phyloP scores from a whole-genome alignment of 30 jellyfish, hydroid and myxozoan genomes.

The Aurelia sp. region DNA sequence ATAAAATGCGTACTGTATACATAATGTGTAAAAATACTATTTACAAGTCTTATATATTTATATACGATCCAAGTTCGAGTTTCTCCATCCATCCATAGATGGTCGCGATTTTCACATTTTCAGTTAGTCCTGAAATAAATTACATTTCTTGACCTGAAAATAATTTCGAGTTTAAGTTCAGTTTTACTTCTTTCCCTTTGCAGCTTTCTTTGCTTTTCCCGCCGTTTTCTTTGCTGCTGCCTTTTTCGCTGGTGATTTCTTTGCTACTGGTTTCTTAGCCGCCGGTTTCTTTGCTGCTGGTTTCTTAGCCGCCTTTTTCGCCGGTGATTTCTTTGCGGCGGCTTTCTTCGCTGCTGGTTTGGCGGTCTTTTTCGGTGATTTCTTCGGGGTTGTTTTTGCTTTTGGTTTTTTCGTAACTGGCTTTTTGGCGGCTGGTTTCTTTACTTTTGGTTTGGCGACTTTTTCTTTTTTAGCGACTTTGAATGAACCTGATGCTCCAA shows the following conservation, averaged over 20 bases:
- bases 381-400: slow-evolving; percentile 17
- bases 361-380: slow-evolving; percentile 40
- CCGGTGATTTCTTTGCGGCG: slow-evolving; percentile 70
- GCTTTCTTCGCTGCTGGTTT: slow-evolving; percentile 72
- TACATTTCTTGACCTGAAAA: no score
- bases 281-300: slow-evolving; percentile 55
- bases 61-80: slow-evolving; percentile 1
- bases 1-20: slow-evolving; percentile 43
- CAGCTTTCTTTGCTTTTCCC: slow-evolving; percentile 51
- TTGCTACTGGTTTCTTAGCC: slow-evolving; percentile 52
- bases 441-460: slow-evolving; percentile 56
- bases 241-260: slow-evolving; percentile 73
- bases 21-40: slow-evolving; percentile 67
- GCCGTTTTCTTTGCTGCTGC: slow-evolving; percentile 57
- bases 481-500: slow-evolving; percentile 91
- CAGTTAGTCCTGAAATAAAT: no score
- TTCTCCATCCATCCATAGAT: slow-evolving; percentile 36
- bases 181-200: slow-evolving; percentile 46
- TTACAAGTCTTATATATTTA: slow-evolving; percentile 49
- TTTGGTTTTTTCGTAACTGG: slow-evolving; percentile 36
- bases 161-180: no score
- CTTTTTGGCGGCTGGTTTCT: slow-evolving; percentile 45
- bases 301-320: slow-evolving; percentile 63
- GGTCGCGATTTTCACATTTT: neutral
- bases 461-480: slow-evolving; percentile 55